Conservation (phyloP, 2,797 vertebrate genomes). For the Alosa sapidissima region DNA sequence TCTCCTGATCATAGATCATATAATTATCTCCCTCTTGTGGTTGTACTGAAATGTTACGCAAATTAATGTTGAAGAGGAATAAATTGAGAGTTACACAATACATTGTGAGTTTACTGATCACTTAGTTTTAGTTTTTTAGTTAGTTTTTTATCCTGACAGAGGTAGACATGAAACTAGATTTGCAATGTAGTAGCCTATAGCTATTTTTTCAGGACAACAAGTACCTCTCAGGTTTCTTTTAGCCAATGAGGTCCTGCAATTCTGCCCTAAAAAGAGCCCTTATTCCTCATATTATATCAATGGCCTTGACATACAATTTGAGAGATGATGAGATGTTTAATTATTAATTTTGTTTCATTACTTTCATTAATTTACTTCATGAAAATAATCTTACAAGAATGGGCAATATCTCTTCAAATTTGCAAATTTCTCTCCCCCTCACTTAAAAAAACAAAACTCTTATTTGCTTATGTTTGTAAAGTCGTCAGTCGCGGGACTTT, state of each 20-base stretch:
- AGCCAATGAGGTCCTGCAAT: too few species aligned
- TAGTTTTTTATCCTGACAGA: too few species aligned
- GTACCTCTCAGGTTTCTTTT: too few species aligned
- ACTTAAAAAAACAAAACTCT: background rate
- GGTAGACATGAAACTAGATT: too few species aligned
- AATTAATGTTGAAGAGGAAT: background rate
- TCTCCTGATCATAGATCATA: background rate
- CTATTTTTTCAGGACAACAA: too few species aligned
- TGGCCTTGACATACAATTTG: background rate
- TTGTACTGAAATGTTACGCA: background rate
- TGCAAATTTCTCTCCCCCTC: background rate
- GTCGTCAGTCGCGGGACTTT: background rate
- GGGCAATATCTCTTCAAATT: background rate
- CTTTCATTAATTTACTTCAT: background rate
- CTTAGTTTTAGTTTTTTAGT: background rate
- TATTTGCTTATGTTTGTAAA: background rate
- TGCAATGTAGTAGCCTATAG: too few species aligned
- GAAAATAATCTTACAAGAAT: background rate
- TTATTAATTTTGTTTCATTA: background rate
- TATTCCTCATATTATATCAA: background rate
- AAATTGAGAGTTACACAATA: background rate
- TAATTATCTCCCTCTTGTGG: slow-evolving; percentile 15
- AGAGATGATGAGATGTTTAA: background rate
- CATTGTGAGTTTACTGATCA: background rate
- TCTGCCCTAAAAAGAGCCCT: too few species aligned